These are phyloP conservation scores for Lichenostomus cassidix DNA, from an alignment of 2,113 vertebrate genomes.

Conservation along the genomic window DNA sequence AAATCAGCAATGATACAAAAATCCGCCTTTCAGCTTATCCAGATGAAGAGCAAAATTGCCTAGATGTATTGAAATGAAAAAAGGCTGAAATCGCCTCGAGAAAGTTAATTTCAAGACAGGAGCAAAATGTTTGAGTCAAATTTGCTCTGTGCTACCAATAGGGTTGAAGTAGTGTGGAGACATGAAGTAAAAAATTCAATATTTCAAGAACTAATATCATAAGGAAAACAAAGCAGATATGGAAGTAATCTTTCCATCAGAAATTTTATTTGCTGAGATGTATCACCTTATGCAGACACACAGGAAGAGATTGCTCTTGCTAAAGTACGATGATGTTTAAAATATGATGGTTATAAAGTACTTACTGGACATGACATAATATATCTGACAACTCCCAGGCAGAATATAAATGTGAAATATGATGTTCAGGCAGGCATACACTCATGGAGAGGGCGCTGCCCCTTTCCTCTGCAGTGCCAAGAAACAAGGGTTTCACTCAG, in stretches of 20 bases:
- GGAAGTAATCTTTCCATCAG: slow-evolving; percentile 17
- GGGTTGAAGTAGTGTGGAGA: neutral
- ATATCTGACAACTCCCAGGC: neutral
- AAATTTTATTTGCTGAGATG: slow-evolving; percentile 11
- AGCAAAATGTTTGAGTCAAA: neutral
- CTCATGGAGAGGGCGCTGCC: neutral
- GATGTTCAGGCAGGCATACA: neutral
- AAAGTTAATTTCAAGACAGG: slow-evolving; percentile 45
- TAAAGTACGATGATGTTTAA: neutral
- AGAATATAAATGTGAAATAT: neutral
- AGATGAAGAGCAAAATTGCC: slow-evolving; percentile 21
- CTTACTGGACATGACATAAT: neutral
- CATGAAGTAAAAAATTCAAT: slow-evolving; percentile 1
- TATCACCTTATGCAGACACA: neutral
- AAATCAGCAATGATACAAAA: neutral
- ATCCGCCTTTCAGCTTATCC: neutral
- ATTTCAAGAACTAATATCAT: slow-evolving; percentile 12
- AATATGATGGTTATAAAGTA: neutral
- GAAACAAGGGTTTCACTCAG: neutral
- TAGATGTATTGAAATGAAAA: slow-evolving; percentile 13
- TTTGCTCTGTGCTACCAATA: neutral
- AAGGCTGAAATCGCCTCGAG: neutral
- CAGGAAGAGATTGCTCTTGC: neutral
- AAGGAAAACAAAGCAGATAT: slow-evolving; percentile 18
- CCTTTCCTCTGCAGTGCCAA: neutral